Evolutionary conservation across 2,888 invertebrate species (phyloP).

Genomic region (Parasteatoda lunata): DNA sequence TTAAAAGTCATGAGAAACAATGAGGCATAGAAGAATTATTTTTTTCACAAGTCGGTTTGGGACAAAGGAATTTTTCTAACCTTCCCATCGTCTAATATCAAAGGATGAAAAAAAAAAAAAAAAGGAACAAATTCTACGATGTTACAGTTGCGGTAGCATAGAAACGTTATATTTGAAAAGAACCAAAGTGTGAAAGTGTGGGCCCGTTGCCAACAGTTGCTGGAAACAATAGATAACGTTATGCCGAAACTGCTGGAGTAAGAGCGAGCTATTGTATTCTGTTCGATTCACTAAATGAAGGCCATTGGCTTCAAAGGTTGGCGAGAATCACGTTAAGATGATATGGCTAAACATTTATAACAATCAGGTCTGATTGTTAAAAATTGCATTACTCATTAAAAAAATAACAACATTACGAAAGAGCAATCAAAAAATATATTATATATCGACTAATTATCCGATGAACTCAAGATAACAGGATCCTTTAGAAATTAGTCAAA

Average conservation of each 20-base stretch:
- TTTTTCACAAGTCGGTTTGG: not conserved
- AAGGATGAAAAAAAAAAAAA: not conserved
- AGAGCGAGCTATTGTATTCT: not conserved
- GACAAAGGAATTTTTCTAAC: constrained; percentile 8
- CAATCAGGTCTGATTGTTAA: no score
- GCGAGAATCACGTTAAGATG: not conserved
- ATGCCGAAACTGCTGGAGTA: constrained; percentile 13
- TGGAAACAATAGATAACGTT: constrained; percentile 27
- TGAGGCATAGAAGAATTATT: no score
- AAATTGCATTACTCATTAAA: no score
- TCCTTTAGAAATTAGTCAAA: no score
- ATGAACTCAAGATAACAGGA: no score
- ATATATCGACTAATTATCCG: no score
- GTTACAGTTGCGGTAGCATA: constrained; percentile 5
- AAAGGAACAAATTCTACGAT: constrained; percentile 1
- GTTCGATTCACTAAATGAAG: not conserved
- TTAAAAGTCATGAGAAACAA: no score
- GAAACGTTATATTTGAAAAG: constrained; percentile 58
- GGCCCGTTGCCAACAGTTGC: constrained; percentile 40
- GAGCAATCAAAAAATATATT: no score
- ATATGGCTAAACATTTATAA: no score
- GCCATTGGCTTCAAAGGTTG: constrained; percentile 1
- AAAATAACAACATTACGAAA: no score
- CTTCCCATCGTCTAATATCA: constrained; percentile 2
- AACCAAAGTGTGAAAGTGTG: constrained; percentile 22